These are phyloP conservation scores for Chrysopilus asiliformis DNA, from an alignment of 2,888 invertebrate species.

Conservation along the genomic window DNA sequence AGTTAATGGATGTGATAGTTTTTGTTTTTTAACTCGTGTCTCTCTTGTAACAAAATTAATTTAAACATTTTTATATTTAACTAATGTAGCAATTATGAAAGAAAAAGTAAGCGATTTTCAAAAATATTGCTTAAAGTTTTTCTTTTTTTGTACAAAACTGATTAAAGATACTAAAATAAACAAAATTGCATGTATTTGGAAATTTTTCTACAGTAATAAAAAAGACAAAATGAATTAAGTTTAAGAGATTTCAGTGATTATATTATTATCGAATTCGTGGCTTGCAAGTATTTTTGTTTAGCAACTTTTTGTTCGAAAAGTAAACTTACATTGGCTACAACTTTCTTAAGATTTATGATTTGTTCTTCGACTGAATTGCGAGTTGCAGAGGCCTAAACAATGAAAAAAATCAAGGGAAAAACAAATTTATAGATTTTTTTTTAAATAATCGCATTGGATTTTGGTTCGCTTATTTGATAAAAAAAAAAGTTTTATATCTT, in stretches of 20 bases:
- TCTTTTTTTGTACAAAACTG: too few species aligned
- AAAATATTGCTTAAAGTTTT: too few species aligned
- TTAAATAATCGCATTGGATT: too few species aligned
- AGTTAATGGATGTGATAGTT: neutral
- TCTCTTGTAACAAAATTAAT: too few species aligned
- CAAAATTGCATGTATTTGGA: neutral
- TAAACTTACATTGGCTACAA: constrained; percentile 57
- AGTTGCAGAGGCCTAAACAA: constrained; percentile 50
- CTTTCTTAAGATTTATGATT: constrained; percentile 58
- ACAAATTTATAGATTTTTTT: too few species aligned
- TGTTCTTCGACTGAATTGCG: constrained; percentile 60
- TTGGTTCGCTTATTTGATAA: too few species aligned
- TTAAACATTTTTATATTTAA: too few species aligned
- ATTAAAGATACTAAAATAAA: neutral
- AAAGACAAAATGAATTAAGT: neutral
- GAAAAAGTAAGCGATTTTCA: too few species aligned
- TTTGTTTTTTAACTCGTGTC: neutral
- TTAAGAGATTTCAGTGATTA: neutral
- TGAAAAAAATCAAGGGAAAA: too few species aligned
- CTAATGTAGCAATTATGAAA: too few species aligned
- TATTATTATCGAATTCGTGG: neutral
- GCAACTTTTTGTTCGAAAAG: neutral
- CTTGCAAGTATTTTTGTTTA: neutral
- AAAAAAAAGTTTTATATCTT: too few species aligned
- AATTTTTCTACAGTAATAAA: neutral